Evolutionary conservation across 2,888 invertebrate species (phyloP).

Genomic region (Cephus runcator): DNA sequence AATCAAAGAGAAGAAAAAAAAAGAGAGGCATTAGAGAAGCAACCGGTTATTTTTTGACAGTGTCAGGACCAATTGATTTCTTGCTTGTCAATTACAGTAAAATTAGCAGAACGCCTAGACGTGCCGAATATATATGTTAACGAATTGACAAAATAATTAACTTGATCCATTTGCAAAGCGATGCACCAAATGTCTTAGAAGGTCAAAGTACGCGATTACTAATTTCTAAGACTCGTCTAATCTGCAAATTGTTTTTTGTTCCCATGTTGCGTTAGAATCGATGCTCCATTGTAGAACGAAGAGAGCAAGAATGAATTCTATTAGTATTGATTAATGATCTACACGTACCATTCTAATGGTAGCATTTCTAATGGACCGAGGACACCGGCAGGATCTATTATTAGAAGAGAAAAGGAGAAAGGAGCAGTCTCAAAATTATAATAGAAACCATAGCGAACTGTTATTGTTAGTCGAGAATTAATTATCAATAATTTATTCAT

Average conservation of each 20-base stretch:
- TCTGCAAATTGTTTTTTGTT: not conserved
- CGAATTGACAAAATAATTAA: not conserved
- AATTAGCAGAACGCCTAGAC: not conserved
- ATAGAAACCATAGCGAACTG: not conserved
- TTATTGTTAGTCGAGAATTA: not conserved
- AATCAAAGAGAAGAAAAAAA: not conserved
- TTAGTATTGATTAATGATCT: not conserved
- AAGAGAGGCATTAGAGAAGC: not conserved
- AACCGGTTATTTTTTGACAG: not conserved
- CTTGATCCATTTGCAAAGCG: not conserved
- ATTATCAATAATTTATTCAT: not conserved
- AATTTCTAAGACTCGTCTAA: not conserved
- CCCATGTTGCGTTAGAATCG: not conserved
- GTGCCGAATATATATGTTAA: not conserved
- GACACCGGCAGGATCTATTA: not conserved
- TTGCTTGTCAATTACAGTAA: not conserved
- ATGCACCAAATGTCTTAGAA: not conserved
- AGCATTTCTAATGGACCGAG: not conserved
- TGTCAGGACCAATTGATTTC: not conserved
- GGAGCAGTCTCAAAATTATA: not conserved
- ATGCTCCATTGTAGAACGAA: not conserved
- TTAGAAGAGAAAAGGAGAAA: not conserved
- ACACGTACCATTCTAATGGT: not conserved
- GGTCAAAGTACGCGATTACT: not conserved
- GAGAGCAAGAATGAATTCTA: not conserved